Percentiles rank a stretch among this genome's conserved stretches.
Evolutionary conservation across 2,113 vertebrate species (phyloP).

Genomic region (Poeciliopsis turrubarensis): DNA sequence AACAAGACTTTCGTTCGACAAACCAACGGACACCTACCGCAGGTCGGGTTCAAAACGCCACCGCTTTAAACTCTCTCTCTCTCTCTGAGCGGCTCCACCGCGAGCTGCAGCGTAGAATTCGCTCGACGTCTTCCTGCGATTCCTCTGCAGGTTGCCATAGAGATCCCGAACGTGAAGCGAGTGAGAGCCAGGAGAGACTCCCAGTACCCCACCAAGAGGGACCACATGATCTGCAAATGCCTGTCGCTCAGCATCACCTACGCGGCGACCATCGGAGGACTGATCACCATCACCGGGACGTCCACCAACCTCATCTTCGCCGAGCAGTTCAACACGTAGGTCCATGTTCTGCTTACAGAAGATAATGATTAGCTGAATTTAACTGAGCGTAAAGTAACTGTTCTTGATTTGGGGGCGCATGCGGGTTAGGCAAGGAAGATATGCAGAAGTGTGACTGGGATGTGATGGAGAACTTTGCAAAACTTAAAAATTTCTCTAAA

Average conservation of each 20-base stretch:
- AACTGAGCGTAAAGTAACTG: no score
- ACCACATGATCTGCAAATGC: conserved; percentile 97
- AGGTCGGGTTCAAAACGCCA: conserved; percentile 75
- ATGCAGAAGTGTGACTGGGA: no score
- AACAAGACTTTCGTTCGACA: conserved; percentile 66
- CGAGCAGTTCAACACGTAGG: conserved; percentile 97
- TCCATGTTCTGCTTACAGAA: neutral
- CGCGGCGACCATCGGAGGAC: conserved; percentile 93
- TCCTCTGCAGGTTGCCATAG: conserved; percentile 75
- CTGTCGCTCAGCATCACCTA: conserved; percentile 96
- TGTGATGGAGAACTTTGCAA: no score
- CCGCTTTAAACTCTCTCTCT: neutral
- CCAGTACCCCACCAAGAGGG: conserved; percentile 88
- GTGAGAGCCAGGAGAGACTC: conserved; percentile 76
- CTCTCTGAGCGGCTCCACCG: neutral
- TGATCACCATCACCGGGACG: conserved; percentile 97
- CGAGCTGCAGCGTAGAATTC: neutral
- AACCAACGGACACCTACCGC: conserved; percentile 81
- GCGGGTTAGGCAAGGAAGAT: no score
- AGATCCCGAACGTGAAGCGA: conserved; percentile 73
- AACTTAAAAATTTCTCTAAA: no score
- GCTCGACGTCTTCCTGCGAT: neutral
- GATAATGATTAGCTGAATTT: no score
- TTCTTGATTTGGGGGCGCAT: no score
- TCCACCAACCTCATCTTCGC: conserved; percentile 98